Percentiles rank a stretch among this genome's conserved stretches.
These are phyloP conservation scores for Luperina testacea DNA, from an alignment of 2,888 invertebrate species.

Conservation along the genomic window DNA sequence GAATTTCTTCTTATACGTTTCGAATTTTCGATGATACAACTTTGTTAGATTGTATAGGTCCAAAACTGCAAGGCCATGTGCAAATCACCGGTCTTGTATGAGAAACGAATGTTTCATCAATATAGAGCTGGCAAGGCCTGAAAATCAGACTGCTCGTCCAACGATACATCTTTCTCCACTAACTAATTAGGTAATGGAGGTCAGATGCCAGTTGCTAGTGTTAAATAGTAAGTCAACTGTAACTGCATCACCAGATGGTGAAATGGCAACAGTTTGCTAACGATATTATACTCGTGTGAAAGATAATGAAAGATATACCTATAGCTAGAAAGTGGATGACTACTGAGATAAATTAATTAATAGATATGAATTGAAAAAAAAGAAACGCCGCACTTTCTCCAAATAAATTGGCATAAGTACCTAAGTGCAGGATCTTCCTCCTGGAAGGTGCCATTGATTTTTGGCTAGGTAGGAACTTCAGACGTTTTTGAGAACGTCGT, in stretches of 20 bases:
- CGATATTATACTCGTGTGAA: background rate
- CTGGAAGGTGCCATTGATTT: background rate
- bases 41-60: background rate
- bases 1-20: background rate
- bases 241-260: constrained; percentile 12
- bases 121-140: background rate
- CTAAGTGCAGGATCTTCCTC: background rate
- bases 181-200: constrained; percentile 32
- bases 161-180: constrained; percentile 18
- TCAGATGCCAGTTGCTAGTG: constrained; percentile 28
- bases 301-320: background rate
- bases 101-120: background rate
- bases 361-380: background rate
- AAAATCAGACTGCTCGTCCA: background rate
- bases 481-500: background rate
- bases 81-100: background rate
- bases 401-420: background rate
- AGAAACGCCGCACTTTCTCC: background rate
- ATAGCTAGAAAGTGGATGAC: background rate
- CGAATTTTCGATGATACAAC: background rate
- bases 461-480: background rate
- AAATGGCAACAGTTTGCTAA: background rate
- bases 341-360: background rate
- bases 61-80: background rate
- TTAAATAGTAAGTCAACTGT: constrained; percentile 32